Evolutionary conservation across 2,113 vertebrate genomes (phyloP), one percentile per base, ranked within the genome.

Genomic region (Psittacara wagleri): DNA sequence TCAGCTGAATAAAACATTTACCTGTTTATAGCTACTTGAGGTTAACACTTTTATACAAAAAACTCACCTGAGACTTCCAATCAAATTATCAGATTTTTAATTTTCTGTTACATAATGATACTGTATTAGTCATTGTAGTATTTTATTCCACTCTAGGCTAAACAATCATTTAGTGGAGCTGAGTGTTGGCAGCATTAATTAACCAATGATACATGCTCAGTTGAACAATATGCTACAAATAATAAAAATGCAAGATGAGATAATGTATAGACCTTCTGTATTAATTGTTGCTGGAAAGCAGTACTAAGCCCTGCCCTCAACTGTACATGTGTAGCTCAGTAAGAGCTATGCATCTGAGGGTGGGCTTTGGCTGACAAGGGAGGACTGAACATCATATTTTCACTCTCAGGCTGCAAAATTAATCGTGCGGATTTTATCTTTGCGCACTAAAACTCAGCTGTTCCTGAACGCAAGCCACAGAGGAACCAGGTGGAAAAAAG

Each of bases 1-100:
- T 97, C 93, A 44, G 95, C 97, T 98, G 98, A 98, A 98, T 98
- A 98, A 98, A 98, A 98, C 98, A 98, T 98, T 98, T 98, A 98
- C 98, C 97, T 98, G 98, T 97, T 98, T 98, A 98, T 97, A 97
- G 97, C 97, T 98, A 97, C 95, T 98, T 92, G 97, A 98, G 97
- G 98, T 98, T 98, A 98, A 98, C 96, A 94, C 94, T 98, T 98
- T 98, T 97, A 97, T 95, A 97, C 96, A 97, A 98, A 98, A 98
- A 97, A 96, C 96, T 98, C 98, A 98, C 97, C 97, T 96, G 98
- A 98, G 98, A 98, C 94, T 98, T 97, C 96, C 97, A 98, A 98
- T 98, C 97, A 98, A 98, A 98, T 98, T 97, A 98, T 97, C 95
- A 93, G 90, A 96, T 97, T 98, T 98, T 98, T 97, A 97, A 98